These are phyloP conservation scores for Ammodytes marinus DNA, from an alignment of 2,113 vertebrate species.

Conservation along the genomic window DNA sequence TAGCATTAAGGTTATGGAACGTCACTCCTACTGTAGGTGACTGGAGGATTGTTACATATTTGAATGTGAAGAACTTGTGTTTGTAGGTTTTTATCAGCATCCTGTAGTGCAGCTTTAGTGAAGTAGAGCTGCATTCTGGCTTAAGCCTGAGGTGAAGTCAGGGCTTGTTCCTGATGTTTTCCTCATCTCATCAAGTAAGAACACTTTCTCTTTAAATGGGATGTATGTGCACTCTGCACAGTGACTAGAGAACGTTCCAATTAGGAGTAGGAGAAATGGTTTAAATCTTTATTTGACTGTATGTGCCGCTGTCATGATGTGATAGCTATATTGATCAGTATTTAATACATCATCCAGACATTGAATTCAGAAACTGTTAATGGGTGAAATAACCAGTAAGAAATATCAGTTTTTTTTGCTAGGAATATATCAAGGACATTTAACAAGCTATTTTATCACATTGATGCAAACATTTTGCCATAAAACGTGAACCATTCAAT, in stretches of 20 bases:
- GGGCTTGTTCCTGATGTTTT: not conserved
- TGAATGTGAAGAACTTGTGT: constrained; percentile 2
- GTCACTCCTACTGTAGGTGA: not conserved
- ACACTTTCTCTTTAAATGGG: constrained; percentile 1
- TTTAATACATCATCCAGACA: not conserved
- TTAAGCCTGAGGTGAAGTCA: not conserved
- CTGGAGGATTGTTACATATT: constrained; percentile 14
- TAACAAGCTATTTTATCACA: constrained; percentile 2
- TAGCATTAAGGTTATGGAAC: constrained; percentile 17
- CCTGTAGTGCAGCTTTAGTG: not conserved
- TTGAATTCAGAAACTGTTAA: not conserved
- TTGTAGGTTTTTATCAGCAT: not conserved
- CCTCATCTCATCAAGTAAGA: not conserved
- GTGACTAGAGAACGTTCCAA: not conserved
- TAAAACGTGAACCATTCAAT: not conserved
- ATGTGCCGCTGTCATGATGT: not conserved
- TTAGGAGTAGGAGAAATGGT: not conserved
- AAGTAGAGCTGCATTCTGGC: not conserved
- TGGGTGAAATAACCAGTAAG: not conserved
- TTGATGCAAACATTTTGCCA: not conserved
- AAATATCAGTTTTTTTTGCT: not conserved
- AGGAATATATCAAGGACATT: not conserved
- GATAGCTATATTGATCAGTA: not conserved
- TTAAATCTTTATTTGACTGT: not conserved
- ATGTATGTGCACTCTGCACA: not conserved